phyloP scores from a whole-genome alignment of 2,113 vertebrate genomes.

The Seriola quinqueradiata region DNA sequence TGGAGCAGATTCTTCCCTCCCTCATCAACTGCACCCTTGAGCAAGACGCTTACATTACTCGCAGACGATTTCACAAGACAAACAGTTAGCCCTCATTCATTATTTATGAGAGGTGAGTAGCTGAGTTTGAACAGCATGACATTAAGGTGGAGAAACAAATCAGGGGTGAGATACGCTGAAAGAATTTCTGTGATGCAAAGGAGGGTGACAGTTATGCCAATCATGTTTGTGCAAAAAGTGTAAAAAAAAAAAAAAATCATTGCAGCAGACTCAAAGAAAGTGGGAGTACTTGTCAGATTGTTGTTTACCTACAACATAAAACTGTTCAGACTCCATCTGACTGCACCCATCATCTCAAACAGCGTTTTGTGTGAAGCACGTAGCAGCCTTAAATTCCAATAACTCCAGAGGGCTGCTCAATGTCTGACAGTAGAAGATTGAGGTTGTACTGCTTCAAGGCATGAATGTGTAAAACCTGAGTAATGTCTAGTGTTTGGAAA shows the following conservation, averaged over 20 bases:
- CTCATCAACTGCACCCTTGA: slow-evolving; percentile 51
- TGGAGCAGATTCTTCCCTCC: slow-evolving; percentile 29
- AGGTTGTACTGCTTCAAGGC: slow-evolving; percentile 46
- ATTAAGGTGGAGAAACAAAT: slow-evolving; percentile 46
- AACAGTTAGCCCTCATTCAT: slow-evolving; percentile 62
- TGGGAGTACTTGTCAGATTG: slow-evolving; percentile 35
- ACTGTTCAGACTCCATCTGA: slow-evolving; percentile 41
- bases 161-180: background rate
- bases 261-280: slow-evolving; percentile 17
- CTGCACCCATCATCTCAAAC: slow-evolving; percentile 41
- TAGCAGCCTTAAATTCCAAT: slow-evolving; percentile 59
- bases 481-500: slow-evolving; percentile 38
- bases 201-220: slow-evolving; percentile 14
- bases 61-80: slow-evolving; percentile 50
- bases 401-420: slow-evolving; percentile 56
- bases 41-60: slow-evolving; percentile 48
- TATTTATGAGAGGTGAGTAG: slow-evolving; percentile 61
- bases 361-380: slow-evolving; percentile 48
- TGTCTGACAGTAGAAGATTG: slow-evolving; percentile 48
- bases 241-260: slow-evolving; percentile 20
- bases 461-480: slow-evolving; percentile 53
- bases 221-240: slow-evolving; percentile 5
- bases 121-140: slow-evolving; percentile 38
- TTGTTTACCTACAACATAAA: slow-evolving; percentile 55
- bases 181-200: slow-evolving; percentile 15